Evolutionary conservation across 2,888 invertebrate species (phyloP), one percentile per base, ranked within the genome.

Genomic region (Sturmia bella): DNA sequence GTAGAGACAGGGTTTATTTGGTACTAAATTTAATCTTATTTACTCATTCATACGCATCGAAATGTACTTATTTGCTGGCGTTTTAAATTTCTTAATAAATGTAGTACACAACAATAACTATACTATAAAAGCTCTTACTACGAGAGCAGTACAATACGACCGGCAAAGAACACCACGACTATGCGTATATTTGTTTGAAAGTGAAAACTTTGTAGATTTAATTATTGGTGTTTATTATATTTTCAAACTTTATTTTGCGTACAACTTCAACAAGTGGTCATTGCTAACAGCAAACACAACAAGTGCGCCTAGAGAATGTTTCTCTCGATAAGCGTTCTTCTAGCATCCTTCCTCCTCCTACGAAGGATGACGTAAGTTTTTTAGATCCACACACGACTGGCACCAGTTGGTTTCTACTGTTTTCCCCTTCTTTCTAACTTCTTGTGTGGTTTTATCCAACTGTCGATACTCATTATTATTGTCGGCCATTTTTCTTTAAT

Each of bases 381-480:
- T 3, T 7, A 32, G 32, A 15, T 37, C 19, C 52, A 24, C 48
- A 43, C 48, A 56, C 32, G 72, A 72, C 19, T 72, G 75, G 70
- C 59, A 68, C 45, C 76, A 76, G 70, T 61, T 76, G 75, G 66
- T 54, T 80, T 76, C 59, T 52, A 75, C 21, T 48, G 63, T 21
- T 64, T 50, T 27, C 32, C 37, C 61, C 19, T 27, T 43, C 3
- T 9, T 57, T 32, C 6, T 59, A n/a, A 27, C 32, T 37, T 61
- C 5, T 27, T 57, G 13, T 13, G 2, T 19, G 21, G 1, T 15
- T 45, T 39, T 45, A 50, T 39, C 41, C 54, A 61, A 61, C 59
- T 72, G 61, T 72, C 70, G 52, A 76, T 80, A 66, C 52, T 66
- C 63, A 48, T 74, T 72, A 54, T 61, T 72, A 45, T 59, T 70